Evolutionary conservation across 2,797 vertebrate genomes (phyloP), one percentile per base, ranked within the genome.

Genomic region (Dicrostonyx torquatus): DNA sequence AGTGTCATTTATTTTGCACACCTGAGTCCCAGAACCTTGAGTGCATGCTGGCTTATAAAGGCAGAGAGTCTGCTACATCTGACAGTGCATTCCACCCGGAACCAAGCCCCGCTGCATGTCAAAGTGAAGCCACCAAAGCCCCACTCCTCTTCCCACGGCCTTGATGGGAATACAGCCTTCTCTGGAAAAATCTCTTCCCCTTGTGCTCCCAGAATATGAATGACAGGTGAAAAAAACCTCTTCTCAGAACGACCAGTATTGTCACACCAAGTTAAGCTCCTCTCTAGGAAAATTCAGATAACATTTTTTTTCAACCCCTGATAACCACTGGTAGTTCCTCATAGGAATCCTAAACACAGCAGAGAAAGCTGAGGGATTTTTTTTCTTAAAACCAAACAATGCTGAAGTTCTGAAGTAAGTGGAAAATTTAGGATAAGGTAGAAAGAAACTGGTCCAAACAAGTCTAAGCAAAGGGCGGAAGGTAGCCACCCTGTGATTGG

Each of bases 371-470:
- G 45, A 76, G 10, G 40, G 5, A 72, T 31, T 31, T 34, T 45
- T 53, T 45, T 37, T 13, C 1, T 70, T 9, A 37, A 70, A 37
- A 37, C 18, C 68, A 70, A 70, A 66, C 20, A 84, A 10, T 72
- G 24, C 37, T 76, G 58, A 94, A 90, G 85, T 55, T 88, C 31
- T 64, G 78, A 94, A 94, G 45, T 45, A 79, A 84, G 0, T 78
- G 45, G 76, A 95, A 86, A 88, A 45, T 90, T 93, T 76, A 89
- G n/a, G n/a, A 84, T 84, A 24, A 88, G 4, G 53, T 93, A 62
- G 50, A 89, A 91, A 96, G 73, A 29, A 82, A n/a, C 58, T 40
- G 48, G 76, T 89, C 45, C 18, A 64, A 94, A 87, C 8, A 80
- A 72, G 12, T 93, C 68, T 73, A 58, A 89, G 60, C 55, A 86